A percentile compares a stretch with the other conserved stretches of the same genome.
These are phyloP conservation scores for Drosophila santomea DNA, from an alignment of 1,140 invertebrate species.

Conservation along the genomic window DNA sequence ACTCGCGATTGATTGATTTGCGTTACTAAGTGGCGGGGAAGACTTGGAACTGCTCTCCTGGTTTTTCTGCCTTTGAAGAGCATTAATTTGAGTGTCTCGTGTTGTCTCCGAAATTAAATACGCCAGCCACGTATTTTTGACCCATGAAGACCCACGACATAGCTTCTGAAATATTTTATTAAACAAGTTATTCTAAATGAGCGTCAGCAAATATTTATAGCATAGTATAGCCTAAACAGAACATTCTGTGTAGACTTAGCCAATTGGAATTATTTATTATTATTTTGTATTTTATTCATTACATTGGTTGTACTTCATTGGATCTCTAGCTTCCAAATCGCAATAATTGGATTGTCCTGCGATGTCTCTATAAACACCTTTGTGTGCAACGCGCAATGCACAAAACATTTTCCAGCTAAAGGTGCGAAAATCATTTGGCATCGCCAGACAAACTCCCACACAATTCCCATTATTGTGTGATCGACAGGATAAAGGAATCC, in stretches of 20 bases:
- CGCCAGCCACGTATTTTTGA: neutral
- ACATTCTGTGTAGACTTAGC: too few species aligned
- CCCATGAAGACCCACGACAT: neutral
- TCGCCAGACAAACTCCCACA: constrained; percentile 36
- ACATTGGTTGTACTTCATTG: neutral
- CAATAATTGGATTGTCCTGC: constrained; percentile 51
- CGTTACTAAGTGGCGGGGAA: constrained; percentile 35
- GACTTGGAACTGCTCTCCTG: constrained; percentile 17
- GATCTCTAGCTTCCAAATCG: neutral
- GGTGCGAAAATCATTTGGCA: constrained; percentile 74
- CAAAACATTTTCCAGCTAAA: constrained; percentile 39
- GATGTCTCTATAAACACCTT: constrained; percentile 16
- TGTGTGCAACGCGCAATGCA: constrained; percentile 5
- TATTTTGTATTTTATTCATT: neutral
- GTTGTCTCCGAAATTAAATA: neutral
- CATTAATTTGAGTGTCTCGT: constrained; percentile 45
- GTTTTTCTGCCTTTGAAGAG: constrained; percentile 14
- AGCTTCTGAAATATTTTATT: too few species aligned
- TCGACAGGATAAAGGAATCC: constrained; percentile 72
- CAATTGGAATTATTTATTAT: too few species aligned
- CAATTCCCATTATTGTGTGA: constrained; percentile 74
- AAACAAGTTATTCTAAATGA: too few species aligned
- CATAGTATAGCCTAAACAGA: too few species aligned
- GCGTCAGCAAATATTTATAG: too few species aligned
- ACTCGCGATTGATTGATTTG: constrained; percentile 61